Conservation (phyloP, 53 echinoderm and acorn worm species). For the Glandiceps talaboti region DNA sequence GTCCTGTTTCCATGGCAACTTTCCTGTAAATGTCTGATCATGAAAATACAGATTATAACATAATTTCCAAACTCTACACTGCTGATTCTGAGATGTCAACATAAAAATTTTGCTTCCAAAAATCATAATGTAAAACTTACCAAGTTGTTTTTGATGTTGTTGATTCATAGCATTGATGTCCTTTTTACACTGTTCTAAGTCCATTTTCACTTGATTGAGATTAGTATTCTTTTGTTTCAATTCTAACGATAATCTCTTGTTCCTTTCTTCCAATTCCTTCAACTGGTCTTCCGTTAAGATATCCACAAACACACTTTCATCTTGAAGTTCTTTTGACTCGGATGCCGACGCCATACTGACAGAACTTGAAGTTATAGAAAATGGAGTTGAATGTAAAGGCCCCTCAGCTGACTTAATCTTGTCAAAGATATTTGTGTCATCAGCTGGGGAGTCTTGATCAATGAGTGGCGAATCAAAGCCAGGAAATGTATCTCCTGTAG, state of each 20-base stretch:
- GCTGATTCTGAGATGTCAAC: too few species aligned
- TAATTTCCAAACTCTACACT: too few species aligned
- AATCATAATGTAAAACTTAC: too few species aligned
- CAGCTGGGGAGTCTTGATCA: neutral
- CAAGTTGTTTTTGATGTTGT: neutral
- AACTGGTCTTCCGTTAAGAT: neutral
- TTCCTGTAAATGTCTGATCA: neutral
- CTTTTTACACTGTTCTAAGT: neutral
- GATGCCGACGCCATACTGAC: neutral
- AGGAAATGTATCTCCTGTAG: neutral
- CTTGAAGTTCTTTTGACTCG: neutral
- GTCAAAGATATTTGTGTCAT: neutral
- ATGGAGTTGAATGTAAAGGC: neutral
- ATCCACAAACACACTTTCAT: neutral
- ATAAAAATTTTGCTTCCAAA: too few species aligned
- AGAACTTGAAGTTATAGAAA: neutral
- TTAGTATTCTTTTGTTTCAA: neutral
- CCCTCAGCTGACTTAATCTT: neutral
- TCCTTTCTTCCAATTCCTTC: neutral
- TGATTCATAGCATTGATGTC: neutral
- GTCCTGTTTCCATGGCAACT: neutral
- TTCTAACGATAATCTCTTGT: neutral
- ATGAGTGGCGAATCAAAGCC: neutral
- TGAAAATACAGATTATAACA: too few species aligned
- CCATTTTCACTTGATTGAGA: neutral